These are phyloP conservation scores for Anticlea derivata DNA, from an alignment of 2,888 invertebrate genomes.

Conservation along the genomic window DNA sequence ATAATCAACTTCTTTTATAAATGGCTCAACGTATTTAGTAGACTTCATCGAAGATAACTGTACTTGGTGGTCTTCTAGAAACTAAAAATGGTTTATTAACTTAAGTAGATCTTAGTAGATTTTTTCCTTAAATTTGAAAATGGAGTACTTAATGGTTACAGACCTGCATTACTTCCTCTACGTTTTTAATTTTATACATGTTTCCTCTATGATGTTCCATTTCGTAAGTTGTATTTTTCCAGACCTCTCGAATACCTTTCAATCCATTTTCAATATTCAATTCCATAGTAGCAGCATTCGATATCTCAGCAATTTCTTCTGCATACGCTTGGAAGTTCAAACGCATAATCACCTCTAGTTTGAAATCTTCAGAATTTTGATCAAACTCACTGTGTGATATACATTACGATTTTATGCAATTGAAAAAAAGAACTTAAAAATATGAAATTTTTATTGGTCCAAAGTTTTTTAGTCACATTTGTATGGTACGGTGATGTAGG, in stretches of 20 bases:
- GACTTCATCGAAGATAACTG: constrained; percentile 94
- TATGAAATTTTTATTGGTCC: too few relatives aligned
- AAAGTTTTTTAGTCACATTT: too few relatives aligned
- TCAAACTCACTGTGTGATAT: constrained; percentile 86
- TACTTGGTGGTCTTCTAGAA: constrained; percentile 93
- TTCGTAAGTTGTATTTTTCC: constrained; percentile 89
- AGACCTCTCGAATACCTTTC: constrained; percentile 87
- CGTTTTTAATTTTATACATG: constrained; percentile 87
- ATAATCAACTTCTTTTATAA: constrained; percentile 91
- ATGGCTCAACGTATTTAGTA: constrained; percentile 93
- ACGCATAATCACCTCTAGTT: constrained; percentile 90
- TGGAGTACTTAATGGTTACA: not conserved
- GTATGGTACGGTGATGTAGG: too few relatives aligned
- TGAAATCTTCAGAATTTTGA: constrained; percentile 90
- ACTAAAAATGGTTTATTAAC: constrained; percentile 49
- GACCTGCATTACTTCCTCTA: constrained; percentile 90
- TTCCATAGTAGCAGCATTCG: constrained; percentile 95
- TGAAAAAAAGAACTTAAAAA: too few relatives aligned
- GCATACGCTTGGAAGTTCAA: constrained; percentile 92
- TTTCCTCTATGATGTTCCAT: constrained; percentile 88
- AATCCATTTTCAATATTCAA: constrained; percentile 92
- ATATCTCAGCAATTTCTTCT: constrained; percentile 93
- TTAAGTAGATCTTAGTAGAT: too few relatives aligned
- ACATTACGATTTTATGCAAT: too few relatives aligned
- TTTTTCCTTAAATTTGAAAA: too few relatives aligned